These are phyloP conservation scores for Caenorhabditis imperialis DNA, from an alignment of 2,888 invertebrate genomes.

Conservation along the genomic window DNA sequence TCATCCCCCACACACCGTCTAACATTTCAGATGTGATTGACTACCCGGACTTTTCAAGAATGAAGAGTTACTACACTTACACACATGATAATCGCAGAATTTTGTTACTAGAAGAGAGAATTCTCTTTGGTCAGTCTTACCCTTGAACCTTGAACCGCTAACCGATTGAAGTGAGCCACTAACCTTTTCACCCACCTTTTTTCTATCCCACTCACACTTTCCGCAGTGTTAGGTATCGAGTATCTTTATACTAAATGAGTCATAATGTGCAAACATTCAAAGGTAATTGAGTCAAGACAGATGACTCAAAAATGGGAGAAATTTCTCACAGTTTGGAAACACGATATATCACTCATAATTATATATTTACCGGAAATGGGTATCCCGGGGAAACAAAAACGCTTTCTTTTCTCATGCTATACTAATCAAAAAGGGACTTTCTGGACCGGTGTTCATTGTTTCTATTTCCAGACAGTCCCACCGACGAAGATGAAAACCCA, in stretches of 20 bases:
- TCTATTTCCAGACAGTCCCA: constrained; percentile 33
- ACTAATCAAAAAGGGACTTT: background rate
- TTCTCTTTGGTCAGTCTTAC: constrained; percentile 37
- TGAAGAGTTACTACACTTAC: constrained; percentile 8
- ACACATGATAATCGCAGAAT: constrained; percentile 29
- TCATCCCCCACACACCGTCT: too few species aligned
- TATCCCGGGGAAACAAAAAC: constrained; percentile 2
- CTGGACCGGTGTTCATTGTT: background rate
- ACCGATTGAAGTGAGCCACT: background rate
- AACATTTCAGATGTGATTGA: constrained; percentile 33
- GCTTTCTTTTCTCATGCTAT: constrained; percentile 30
- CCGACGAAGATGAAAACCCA: constrained; percentile 40
- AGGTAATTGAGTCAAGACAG: constrained; percentile 47
- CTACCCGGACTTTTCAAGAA: constrained; percentile 14
- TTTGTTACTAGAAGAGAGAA: constrained; percentile 17
- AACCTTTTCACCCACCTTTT: background rate
- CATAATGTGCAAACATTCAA: constrained; percentile 41
- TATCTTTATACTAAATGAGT: constrained; percentile 23
- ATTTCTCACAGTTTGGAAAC: constrained; percentile 23
- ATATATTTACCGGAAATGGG: constrained; percentile 46
- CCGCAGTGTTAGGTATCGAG: constrained; percentile 11
- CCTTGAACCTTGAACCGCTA: too few species aligned
- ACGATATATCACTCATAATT: constrained; percentile 9
- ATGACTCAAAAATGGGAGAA: constrained; percentile 39
- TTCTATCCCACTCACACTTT: constrained; percentile 7